These are phyloP conservation scores for Cervus canadensis DNA, from an alignment of 2,113 vertebrate species.

Conservation along the genomic window DNA sequence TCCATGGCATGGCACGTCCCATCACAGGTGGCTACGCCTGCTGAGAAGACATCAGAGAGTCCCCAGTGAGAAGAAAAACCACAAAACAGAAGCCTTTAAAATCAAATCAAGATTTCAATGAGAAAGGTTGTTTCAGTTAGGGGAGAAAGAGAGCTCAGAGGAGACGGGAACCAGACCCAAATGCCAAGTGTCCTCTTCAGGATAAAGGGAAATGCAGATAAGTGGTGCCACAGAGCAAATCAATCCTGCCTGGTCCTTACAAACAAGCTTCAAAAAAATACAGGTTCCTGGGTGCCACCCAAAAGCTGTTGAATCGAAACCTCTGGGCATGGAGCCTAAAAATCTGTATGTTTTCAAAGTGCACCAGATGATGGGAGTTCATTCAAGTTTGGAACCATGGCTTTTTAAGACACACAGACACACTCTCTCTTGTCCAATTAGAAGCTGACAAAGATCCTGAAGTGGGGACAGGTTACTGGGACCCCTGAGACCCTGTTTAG, in stretches of 20 bases:
- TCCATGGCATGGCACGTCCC: slow-evolving; percentile 59
- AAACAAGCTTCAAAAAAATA: neutral
- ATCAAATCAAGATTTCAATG: slow-evolving; percentile 35
- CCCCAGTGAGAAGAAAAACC: slow-evolving; percentile 17
- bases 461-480: neutral
- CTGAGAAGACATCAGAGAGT: slow-evolving; percentile 62
- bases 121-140: slow-evolving; percentile 19
- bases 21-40: slow-evolving; percentile 60
- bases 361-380: neutral
- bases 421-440: neutral
- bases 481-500: neutral
- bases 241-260: neutral
- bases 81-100: slow-evolving; percentile 60
- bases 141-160: neutral
- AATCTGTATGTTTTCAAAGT: neutral
- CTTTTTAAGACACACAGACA: neutral
- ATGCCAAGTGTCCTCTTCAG: neutral
- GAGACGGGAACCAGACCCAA: neutral
- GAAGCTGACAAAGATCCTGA: neutral
- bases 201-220: neutral
- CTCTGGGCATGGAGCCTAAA: neutral
- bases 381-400: neutral
- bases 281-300: neutral
- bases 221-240: neutral
- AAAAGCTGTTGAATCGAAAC: neutral